Evolutionary conservation across 2,888 invertebrate species (phyloP).

Genomic region (Phalangium opilio): DNA sequence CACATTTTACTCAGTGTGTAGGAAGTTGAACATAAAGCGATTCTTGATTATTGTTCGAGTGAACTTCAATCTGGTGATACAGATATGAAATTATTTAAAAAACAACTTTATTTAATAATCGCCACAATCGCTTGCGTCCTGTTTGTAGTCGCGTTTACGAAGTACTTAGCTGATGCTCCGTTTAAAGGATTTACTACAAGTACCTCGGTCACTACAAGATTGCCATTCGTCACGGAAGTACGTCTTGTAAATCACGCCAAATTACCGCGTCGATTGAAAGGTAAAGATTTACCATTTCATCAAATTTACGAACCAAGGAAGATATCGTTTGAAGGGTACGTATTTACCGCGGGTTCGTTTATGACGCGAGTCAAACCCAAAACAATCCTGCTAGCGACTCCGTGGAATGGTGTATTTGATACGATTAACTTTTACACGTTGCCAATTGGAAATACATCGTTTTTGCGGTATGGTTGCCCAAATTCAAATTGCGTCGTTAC

Average conservation of each 20-base stretch:
- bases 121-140: no score
- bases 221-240: no score
- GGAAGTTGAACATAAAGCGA: no score
- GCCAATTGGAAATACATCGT: constrained; percentile 6
- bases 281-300: constrained; percentile 12
- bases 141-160: no score
- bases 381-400: constrained; percentile 12
- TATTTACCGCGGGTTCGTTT: not conserved
- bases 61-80: no score
- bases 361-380: not conserved
- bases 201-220: no score
- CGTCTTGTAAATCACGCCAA: not conserved
- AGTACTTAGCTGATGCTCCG: no score
- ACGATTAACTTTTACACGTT: constrained; percentile 16
- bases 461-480: constrained; percentile 10
- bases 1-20: no score
- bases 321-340: constrained; percentile 4
- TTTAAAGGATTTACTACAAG: no score
- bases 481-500: constrained; percentile 12
- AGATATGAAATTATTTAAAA: no score
- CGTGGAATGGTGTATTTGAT: constrained; percentile 10
- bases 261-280: constrained; percentile 7
- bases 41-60: no score
- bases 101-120: no score
- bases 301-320: constrained; percentile 11